Base-by-base conservation (phyloP, 1,140 invertebrate genomes). In the Harpegnathos saltator region DNA sequence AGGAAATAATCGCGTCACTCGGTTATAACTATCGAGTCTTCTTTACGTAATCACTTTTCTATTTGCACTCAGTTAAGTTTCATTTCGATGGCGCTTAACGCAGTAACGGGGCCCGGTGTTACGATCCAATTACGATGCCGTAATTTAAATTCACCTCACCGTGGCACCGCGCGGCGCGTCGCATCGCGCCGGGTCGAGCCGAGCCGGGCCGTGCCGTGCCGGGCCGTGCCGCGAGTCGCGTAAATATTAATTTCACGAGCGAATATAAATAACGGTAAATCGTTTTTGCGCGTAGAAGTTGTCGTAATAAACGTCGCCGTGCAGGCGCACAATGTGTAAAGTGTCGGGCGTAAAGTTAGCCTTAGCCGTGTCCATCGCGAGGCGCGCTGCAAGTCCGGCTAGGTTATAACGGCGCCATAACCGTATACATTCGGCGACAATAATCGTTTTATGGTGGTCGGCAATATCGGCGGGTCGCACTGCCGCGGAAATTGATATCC, bases 371-470 rank as follows among this genome's bases (percentile, higher is more conserved):
- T 87, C 73, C 77, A 75, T 85, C 81, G 82, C 38, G 83, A 80
- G 75, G 69, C 78, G 56, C 66, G 81, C 65, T 87, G 87, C 82
- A 84, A 90, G 86, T 89, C 86, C 87, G 75, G 83, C 80, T 77
- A 90, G 91, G 90, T 92, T 91, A 94, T 94, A 94, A 93, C 92
- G 91, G 90, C 92, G 90, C 92, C 89, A 93, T 94, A 94, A 94
- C 92, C 92, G 91, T 94, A 94, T 93, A 93, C 92, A 92, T 92
- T 92, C 90, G 89, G 88, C 89, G 93, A 93, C 93, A 93, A 94
- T 94, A 94, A 93, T 94, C 92, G 92, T 91, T 93, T 94, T 93
- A 94, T 93, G 92, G 93, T 88, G 86, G 86, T 86, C 87, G 88
- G 84, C 84, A 89, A 90, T 92, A 91, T 92, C 91, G 90, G 88